These are phyloP conservation scores for Cheumatopsyche charites DNA, from an alignment of 1,140 invertebrate genomes.

Conservation along the genomic window DNA sequence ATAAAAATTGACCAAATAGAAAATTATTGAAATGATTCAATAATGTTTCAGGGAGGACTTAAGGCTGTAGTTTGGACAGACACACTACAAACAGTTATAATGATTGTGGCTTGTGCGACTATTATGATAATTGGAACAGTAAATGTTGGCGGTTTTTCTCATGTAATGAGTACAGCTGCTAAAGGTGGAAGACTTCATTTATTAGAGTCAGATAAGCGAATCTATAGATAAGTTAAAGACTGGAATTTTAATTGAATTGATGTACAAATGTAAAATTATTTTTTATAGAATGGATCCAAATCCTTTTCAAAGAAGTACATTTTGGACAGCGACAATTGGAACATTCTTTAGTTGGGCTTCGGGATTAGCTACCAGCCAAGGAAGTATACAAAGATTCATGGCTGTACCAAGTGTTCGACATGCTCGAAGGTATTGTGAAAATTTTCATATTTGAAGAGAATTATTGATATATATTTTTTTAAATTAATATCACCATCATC, in stretches of 20 bases:
- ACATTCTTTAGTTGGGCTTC: constrained; percentile 71
- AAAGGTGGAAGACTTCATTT: constrained; percentile 64
- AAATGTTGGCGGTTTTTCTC: constrained; percentile 68
- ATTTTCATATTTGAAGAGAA: too few species aligned
- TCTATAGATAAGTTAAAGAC: too few species aligned
- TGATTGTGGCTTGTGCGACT: constrained; percentile 73
- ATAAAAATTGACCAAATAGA: background rate
- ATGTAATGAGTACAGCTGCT: constrained; percentile 66
- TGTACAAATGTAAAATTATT: background rate
- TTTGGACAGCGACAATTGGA: constrained; percentile 75
- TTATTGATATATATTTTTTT: background rate
- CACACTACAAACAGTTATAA: constrained; percentile 77
- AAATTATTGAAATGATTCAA: constrained; percentile 21
- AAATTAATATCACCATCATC: background rate
- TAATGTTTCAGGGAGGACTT: constrained; percentile 71
- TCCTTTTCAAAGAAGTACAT: constrained; percentile 71
- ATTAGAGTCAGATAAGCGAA: constrained; percentile 34
- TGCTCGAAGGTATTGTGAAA: constrained; percentile 57
- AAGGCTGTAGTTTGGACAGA: constrained; percentile 91
- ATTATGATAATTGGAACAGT: constrained; percentile 71
- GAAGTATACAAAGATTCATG: constrained; percentile 67
- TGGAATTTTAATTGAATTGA: background rate
- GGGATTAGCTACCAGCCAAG: constrained; percentile 58
- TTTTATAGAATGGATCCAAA: constrained; percentile 65
- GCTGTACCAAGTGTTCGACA: constrained; percentile 61